phyloP scores from a whole-genome alignment of 2,888 invertebrate species.

The Nezara viridula region DNA sequence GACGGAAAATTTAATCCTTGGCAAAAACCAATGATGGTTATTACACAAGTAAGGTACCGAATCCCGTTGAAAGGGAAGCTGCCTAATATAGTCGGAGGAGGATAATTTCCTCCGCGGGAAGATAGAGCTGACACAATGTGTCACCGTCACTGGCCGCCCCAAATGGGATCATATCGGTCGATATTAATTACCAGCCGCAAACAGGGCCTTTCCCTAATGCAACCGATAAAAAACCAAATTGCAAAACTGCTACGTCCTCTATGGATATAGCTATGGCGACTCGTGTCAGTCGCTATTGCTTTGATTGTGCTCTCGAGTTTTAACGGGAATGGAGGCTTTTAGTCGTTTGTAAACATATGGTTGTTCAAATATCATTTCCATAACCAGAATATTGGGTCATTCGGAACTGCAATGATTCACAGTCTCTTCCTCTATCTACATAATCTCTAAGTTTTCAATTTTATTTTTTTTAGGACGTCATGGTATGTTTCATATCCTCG shows the following conservation, averaged over 20 bases:
- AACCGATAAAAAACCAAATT: not conserved
- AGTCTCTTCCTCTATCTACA: too few relatives aligned
- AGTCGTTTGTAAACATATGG: not conserved
- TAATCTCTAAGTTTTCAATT: too few relatives aligned
- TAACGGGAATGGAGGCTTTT: not conserved
- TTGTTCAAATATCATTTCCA: slow-evolving; percentile 1
- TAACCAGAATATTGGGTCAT: not conserved
- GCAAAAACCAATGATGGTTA: not conserved
- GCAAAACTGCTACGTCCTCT: slow-evolving; percentile 18
- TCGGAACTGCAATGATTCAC: not conserved
- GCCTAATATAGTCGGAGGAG: not conserved
- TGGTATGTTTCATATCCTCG: too few relatives aligned
- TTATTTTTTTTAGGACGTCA: too few relatives aligned
- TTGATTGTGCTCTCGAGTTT: not conserved
- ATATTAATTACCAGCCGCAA: slow-evolving; percentile 22
- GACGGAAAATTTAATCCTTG: not conserved
- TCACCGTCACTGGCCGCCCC: not conserved
- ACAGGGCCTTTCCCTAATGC: not conserved
- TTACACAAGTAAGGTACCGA: not conserved
- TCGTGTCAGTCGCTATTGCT: not conserved
- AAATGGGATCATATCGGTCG: slow-evolving; percentile 16
- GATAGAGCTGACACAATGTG: slow-evolving; percentile 20
- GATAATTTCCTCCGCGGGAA: slow-evolving; percentile 30
- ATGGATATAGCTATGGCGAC: too few relatives aligned
- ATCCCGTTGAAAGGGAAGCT: not conserved